Conservation (phyloP, 2,113 vertebrate genomes). For the Bos indicus region DNA sequence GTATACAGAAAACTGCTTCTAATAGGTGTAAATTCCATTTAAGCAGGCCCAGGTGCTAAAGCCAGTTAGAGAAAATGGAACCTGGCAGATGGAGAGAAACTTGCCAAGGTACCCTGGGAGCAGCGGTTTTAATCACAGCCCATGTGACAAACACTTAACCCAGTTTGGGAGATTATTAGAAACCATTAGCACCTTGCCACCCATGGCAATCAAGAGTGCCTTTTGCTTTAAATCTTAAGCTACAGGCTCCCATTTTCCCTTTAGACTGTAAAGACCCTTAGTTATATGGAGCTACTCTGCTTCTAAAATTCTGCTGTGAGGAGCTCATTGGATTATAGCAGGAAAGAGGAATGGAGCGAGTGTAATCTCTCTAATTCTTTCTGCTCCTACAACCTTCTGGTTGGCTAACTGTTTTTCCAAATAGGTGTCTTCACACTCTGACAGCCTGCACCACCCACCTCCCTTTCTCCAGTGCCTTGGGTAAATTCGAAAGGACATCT, state of each 20-base stretch:
- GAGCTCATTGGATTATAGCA: neutral
- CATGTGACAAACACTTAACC: neutral
- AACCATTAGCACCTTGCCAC: slow-evolving; percentile 17
- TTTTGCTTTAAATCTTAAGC: neutral
- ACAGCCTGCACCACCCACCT: neutral
- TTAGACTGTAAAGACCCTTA: neutral
- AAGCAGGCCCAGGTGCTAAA: neutral
- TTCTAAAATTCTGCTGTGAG: neutral
- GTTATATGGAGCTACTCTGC: neutral
- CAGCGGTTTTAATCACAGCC: neutral
- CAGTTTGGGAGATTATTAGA: slow-evolving; percentile 18
- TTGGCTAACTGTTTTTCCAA: neutral
- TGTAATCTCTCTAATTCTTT: neutral
- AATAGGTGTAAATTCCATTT: neutral
- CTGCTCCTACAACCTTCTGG: neutral
- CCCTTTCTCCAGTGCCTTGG: neutral
- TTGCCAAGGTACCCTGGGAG: neutral
- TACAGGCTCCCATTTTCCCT: neutral
- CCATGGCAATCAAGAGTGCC: neutral
- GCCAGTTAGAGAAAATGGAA: neutral
- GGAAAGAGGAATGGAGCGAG: neutral
- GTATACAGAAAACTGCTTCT: neutral
- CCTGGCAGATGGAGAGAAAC: neutral
- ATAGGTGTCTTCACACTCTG: neutral
- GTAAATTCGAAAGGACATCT: neutral